These are phyloP conservation scores for Lordiphosa collinella DNA, from an alignment of 1,140 invertebrate genomes.

Conservation along the genomic window DNA sequence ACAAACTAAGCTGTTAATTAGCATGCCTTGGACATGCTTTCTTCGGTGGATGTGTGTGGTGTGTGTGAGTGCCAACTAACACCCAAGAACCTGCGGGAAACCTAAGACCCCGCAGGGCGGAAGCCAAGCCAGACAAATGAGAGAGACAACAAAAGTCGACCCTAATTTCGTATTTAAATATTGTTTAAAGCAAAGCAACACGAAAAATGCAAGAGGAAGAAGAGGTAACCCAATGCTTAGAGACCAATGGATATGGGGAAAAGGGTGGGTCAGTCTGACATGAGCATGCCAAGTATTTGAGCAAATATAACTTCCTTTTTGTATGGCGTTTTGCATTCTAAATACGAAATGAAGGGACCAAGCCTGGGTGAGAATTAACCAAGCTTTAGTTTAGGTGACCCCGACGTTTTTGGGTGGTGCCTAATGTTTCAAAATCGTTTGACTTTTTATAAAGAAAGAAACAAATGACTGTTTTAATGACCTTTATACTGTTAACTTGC, in stretches of 20 bases:
- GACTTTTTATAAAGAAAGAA: neutral
- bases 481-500: too few relatives aligned
- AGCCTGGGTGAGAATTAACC: neutral
- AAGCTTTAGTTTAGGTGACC: neutral
- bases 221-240: slow-evolving; percentile 41
- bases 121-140: slow-evolving; percentile 29
- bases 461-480: too few relatives aligned
- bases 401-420: neutral
- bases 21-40: slow-evolving; percentile 20
- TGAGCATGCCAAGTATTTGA: slow-evolving; percentile 35
- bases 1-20: slow-evolving; percentile 44
- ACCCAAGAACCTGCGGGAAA: slow-evolving; percentile 32
- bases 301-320: slow-evolving; percentile 41
- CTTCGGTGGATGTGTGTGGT: slow-evolving; percentile 7
- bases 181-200: slow-evolving; percentile 28
- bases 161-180: slow-evolving; percentile 61
- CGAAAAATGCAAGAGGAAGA: slow-evolving; percentile 22
- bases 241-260: slow-evolving; percentile 10
- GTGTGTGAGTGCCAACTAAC: slow-evolving; percentile 5
- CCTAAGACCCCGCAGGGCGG: slow-evolving; percentile 39
- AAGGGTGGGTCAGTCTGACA: slow-evolving; percentile 1
- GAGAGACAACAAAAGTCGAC: slow-evolving; percentile 34
- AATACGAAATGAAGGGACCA: slow-evolving; percentile 1
- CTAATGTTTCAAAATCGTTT: neutral
- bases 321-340: slow-evolving; percentile 16